Conservation (phyloP, 2,113 vertebrate genomes). For the Neogale vison region DNA sequence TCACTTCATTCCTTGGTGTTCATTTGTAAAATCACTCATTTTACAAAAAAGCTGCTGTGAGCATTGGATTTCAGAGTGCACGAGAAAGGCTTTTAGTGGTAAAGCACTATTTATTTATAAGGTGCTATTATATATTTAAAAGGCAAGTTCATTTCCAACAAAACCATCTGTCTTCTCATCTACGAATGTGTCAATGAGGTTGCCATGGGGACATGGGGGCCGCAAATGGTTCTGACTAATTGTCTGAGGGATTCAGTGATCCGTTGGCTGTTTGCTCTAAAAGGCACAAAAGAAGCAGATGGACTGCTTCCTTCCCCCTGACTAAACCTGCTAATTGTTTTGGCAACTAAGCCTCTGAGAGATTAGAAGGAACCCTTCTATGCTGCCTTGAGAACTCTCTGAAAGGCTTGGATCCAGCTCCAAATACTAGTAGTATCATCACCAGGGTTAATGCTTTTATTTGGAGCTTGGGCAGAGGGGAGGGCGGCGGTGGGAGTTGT, state of each 20-base stretch:
- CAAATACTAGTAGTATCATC: background rate
- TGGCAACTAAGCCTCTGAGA: conserved; percentile 41
- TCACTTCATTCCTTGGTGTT: background rate
- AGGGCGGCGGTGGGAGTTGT: too few relatives aligned
- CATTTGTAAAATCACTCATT: background rate
- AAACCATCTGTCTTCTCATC: conserved; percentile 57
- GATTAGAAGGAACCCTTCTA: background rate
- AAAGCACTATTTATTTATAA: conserved; percentile 64
- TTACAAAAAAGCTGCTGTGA: background rate
- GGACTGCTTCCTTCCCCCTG: background rate
- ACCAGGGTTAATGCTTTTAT: background rate
- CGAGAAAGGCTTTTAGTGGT: background rate
- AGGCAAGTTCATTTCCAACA: conserved; percentile 36
- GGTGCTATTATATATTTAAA: conserved; percentile 48
- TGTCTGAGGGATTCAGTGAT: conserved; percentile 23
- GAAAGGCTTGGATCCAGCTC: background rate
- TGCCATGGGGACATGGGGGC: background rate
- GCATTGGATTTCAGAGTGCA: background rate
- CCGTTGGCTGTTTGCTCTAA: conserved; percentile 22
- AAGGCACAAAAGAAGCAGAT: conserved; percentile 30
- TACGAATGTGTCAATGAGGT: conserved; percentile 32
- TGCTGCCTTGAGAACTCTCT: background rate
- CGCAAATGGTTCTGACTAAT: conserved; percentile 46
- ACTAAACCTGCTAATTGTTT: conserved; percentile 61
- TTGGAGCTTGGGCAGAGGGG: too few relatives aligned